Conservation (phyloP, 64 coral and sea anemone genomes). For the Montipora sp. region DNA sequence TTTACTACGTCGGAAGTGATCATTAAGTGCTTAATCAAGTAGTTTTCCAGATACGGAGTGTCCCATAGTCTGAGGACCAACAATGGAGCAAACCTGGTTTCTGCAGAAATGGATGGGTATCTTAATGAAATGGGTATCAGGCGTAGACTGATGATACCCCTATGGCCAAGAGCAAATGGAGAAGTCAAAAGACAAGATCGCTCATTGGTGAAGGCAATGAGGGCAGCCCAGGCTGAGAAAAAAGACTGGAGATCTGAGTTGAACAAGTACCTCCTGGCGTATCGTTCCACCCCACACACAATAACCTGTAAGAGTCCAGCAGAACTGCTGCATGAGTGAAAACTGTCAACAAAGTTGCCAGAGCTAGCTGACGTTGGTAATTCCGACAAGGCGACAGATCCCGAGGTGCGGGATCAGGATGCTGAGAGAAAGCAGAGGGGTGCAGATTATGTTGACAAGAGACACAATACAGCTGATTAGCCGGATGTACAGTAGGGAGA, state of each 20-base stretch:
- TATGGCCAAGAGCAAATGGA: too few relatives aligned
- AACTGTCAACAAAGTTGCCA: conserved; percentile 40
- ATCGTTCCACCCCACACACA: conserved; percentile 24
- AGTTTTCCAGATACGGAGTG: too few relatives aligned
- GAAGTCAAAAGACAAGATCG: too few relatives aligned
- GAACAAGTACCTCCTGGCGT: conserved; percentile 58
- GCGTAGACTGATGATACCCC: too few relatives aligned
- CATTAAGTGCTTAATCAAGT: too few relatives aligned
- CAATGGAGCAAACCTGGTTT: too few relatives aligned
- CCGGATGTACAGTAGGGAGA: not conserved
- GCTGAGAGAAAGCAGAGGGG: conserved; percentile 23
- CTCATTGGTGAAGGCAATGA: too few relatives aligned
- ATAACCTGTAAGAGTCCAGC: conserved; percentile 46
- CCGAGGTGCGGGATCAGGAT: not conserved
- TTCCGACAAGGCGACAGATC: not conserved
- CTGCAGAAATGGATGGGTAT: too few relatives aligned
- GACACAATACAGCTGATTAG: not conserved
- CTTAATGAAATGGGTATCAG: too few relatives aligned
- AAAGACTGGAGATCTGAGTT: conserved; percentile 32
- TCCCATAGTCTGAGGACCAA: too few relatives aligned
- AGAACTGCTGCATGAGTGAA: conserved; percentile 31
- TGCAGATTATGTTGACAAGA: conserved; percentile 22
- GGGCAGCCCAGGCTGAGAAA: too few relatives aligned
- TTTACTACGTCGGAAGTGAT: too few relatives aligned
- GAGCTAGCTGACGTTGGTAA: conserved; percentile 3